Base-by-base conservation (phyloP, 2,888 invertebrate genomes). In the Pyrrhosoma nymphula region DNA sequence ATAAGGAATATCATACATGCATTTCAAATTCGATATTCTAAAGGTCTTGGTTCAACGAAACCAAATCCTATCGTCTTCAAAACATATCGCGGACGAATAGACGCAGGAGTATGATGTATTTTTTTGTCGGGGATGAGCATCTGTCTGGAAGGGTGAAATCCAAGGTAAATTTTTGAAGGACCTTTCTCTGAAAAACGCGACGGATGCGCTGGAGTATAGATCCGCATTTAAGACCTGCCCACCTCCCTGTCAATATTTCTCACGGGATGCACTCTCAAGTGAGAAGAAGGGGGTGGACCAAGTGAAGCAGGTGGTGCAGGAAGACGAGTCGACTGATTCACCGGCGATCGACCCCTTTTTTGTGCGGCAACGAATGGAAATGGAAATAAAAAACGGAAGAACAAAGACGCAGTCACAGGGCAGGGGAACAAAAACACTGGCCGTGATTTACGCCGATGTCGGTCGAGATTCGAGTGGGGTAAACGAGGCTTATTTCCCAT, bases 201-300 rank as follows among this genome's bases (percentile, higher is more conserved):
- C 47, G 69, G 75, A 75, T n/a, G 93, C 93, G 39, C 26, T 75
- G 93, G n/a, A 93, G 93, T 63, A 69, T 30, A 93, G 93, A 69
- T 93, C 93, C 93, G 91, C 63, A 63, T 91, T 89, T 89, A 26
- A 89, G 89, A 56, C n/a, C 4, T n/a, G 6, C 47, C 4, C 75
- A n/a, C 93, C 39, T 93, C 75, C 30, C 63, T 63, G 69, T 26
- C 69, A 10, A 47, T 47, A 63, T 93, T 91, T 93, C 93, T 93
- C 93, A 93, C 93, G 82, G 82, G 26, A 82, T 82, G 75, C 91
- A 91, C 63, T 60, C 60, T 4, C 23, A 14, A 91, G n/a, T 56
- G 60, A 18, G 90, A 10, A 18, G 55, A 10, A 47, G 12, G 56
- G 39, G 47, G 26, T 10, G 91, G 89, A 26, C 10, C 23, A 56